Conservation (phyloP, 1,140 invertebrate species). For the Papilio machaon region DNA sequence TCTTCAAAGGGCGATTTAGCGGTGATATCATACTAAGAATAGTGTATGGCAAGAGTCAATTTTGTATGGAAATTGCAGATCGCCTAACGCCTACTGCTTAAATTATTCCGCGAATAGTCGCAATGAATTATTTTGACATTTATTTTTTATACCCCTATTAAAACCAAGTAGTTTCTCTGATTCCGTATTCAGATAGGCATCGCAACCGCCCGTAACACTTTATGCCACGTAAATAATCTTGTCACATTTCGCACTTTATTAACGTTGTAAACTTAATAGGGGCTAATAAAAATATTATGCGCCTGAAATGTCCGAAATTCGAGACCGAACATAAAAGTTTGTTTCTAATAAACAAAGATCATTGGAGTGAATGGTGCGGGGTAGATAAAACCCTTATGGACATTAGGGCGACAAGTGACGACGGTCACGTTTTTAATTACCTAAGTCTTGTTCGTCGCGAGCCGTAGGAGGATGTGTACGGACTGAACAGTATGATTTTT, state of each 20-base stretch:
- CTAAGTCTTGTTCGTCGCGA: slow-evolving; percentile 66
- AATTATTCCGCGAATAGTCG: neutral
- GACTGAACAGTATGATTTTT: slow-evolving; percentile 39
- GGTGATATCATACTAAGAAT: too few relatives aligned
- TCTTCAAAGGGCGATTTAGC: too few relatives aligned
- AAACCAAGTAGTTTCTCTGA: slow-evolving; percentile 4
- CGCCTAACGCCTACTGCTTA: neutral
- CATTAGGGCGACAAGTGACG: slow-evolving; percentile 71
- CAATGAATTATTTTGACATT: slow-evolving; percentile 24
- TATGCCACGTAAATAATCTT: slow-evolving; percentile 58
- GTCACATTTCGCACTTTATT: slow-evolving; percentile 57
- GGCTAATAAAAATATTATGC: slow-evolving; percentile 54
- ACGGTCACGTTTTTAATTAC: slow-evolving; percentile 81
- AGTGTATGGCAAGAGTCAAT: too few relatives aligned
- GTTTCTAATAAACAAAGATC: slow-evolving; percentile 67
- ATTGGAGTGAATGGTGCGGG: slow-evolving; percentile 56
- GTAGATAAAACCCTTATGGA: slow-evolving; percentile 74
- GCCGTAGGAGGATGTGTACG: slow-evolving; percentile 54
- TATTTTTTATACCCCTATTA: neutral
- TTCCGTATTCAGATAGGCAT: slow-evolving; percentile 41
- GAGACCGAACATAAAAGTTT: slow-evolving; percentile 59
- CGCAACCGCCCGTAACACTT: slow-evolving; percentile 54
- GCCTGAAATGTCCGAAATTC: slow-evolving; percentile 46
- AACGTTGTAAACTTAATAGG: slow-evolving; percentile 56
- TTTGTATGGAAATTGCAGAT: neutral